Base-by-base conservation (phyloP, 2,888 invertebrate species). In the Cremastobaeus sp. region DNA sequence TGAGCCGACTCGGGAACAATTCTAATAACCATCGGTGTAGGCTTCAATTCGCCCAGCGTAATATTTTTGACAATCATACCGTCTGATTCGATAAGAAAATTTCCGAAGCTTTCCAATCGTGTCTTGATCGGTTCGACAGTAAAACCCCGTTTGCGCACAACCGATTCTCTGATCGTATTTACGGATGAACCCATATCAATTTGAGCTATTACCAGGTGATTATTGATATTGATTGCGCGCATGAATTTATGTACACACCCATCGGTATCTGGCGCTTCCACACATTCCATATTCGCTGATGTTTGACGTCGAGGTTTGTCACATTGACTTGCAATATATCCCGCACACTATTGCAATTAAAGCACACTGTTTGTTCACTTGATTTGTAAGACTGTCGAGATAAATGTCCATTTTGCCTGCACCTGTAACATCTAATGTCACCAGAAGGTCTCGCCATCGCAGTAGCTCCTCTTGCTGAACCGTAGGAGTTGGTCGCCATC, bases 161-260 rank as follows among this genome's bases (percentile, higher is more conserved):
- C 3, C 9, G 54, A 30, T 14, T 52, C 39, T 35, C 11, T 45
- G 5, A 70, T 70, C 1, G 70, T 70, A 12, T 34, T 48, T 0
- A 48, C 47, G 2, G 70, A 62, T 1, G 60, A 37, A 1, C 37
- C 60, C 62, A 62, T 62, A 15, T 70, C 60, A 9, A 68, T 59
- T 1, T 37, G 37, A 0, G 68, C 68, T 20, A 28, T 1, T 3
- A 59, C 1, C 8, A 43, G n/a, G 1, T 14, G 14, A 1, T 21
- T 14, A 11, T 35, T 50, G 3, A 68, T 11, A 18, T 3, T 12
- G 8, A 68, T 21, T 1, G 3, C 3, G 0, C 68, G 43, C 8
- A 68, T 8, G 14, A 68, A 68, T 18, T 68, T 59, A 1, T 9
- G 17, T 3, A 9, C 3, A 1, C n/a, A 1, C 0, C 6, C 25